Evolutionary conservation across 2,797 vertebrate genomes (phyloP).

Genomic region (Cyclura pinguis): DNA sequence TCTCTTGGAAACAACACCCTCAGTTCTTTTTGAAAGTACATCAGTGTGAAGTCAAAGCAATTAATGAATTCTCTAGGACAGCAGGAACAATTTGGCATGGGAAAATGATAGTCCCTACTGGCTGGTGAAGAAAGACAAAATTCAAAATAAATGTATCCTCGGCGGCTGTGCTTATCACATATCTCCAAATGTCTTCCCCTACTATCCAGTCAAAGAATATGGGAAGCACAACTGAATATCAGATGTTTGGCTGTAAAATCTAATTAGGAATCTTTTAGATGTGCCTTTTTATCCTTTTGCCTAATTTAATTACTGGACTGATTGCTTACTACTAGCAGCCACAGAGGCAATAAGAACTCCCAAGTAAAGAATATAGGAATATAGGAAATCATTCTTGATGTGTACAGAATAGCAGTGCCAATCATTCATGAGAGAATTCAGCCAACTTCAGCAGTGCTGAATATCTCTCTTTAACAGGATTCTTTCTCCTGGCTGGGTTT

Average conservation of each 20-base stretch:
- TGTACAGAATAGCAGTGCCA: neutral
- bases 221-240: slow-evolving; percentile 29
- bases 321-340: neutral
- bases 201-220: neutral
- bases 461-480: neutral
- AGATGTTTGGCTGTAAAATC: slow-evolving; percentile 28
- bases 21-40: neutral
- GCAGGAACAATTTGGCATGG: neutral
- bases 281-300: neutral
- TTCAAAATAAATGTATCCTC: neutral
- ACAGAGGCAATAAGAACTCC: neutral
- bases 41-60: neutral
- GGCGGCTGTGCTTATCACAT: neutral
- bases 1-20: neutral
- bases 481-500: neutral
- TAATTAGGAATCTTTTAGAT: slow-evolving; percentile 2
- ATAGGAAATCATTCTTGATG: neutral
- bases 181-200: neutral
- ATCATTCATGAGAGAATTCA: neutral
- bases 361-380: neutral
- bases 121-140: neutral
- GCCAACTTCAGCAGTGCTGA: neutral
- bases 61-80: neutral
- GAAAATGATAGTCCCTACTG: neutral
- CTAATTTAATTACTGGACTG: slow-evolving; percentile 4